Evolutionary conservation across 1,140 invertebrate genomes (phyloP).

Genomic region (Psix sp.): DNA sequence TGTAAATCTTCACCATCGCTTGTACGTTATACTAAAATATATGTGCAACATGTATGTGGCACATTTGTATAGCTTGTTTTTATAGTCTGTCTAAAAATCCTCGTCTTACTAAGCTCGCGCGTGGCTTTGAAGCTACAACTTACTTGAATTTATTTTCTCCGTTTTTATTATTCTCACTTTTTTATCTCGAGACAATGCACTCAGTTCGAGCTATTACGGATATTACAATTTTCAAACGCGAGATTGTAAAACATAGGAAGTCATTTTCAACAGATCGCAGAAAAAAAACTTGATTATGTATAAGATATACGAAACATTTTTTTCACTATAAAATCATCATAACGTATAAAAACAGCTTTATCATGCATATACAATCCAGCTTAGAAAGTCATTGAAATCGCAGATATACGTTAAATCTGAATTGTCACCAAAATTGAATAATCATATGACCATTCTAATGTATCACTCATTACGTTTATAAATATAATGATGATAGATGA

Average conservation of each 20-base stretch:
- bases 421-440: too few relatives aligned
- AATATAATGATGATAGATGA: too few relatives aligned
- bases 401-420: too few relatives aligned
- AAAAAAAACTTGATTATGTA: too few relatives aligned
- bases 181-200: constrained; percentile 26
- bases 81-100: constrained; percentile 48
- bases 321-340: too few relatives aligned
- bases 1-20: too few relatives aligned
- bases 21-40: constrained; percentile 26
- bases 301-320: too few relatives aligned
- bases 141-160: constrained; percentile 29
- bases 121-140: constrained; percentile 34
- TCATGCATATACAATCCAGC: too few relatives aligned
- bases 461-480: too few relatives aligned
- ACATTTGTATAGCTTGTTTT: constrained; percentile 47
- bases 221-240: constrained; percentile 25
- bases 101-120: constrained; percentile 20
- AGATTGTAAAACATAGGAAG: constrained; percentile 3
- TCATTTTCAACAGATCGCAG: not conserved
- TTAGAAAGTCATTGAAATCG: too few relatives aligned
- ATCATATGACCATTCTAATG: too few relatives aligned
- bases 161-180: constrained; percentile 27
- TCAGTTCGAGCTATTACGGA: constrained; percentile 14
- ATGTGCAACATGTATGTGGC: constrained; percentile 34
- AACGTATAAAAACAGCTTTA: too few relatives aligned